These are phyloP conservation scores for Trichoplusia ni DNA, from an alignment of 1,140 invertebrate genomes.

Conservation along the genomic window DNA sequence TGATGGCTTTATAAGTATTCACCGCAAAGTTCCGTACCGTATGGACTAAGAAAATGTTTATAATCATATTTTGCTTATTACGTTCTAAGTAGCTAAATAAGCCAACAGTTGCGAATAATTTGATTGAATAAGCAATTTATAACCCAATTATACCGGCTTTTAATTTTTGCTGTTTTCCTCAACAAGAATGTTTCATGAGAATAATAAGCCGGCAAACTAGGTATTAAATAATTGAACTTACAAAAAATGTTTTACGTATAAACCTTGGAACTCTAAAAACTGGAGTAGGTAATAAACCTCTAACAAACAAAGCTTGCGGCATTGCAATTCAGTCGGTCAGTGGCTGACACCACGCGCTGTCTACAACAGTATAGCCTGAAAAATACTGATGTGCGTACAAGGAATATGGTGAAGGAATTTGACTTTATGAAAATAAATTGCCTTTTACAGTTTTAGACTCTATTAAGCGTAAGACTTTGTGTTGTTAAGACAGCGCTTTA, in stretches of 20 bases:
- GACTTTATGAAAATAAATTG: too few relatives aligned
- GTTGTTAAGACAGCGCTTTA: too few relatives aligned
- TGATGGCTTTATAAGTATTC: background rate
- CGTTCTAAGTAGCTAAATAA: too few relatives aligned
- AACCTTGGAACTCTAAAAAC: conserved; percentile 65
- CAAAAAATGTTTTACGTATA: conserved; percentile 18
- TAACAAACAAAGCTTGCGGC: conserved; percentile 60
- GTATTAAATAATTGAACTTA: conserved; percentile 19
- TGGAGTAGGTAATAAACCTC: conserved; percentile 63
- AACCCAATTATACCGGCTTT: too few relatives aligned
- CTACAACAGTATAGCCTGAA: conserved; percentile 54
- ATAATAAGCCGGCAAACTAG: background rate
- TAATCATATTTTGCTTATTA: too few relatives aligned
- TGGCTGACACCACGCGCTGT: conserved; percentile 46
- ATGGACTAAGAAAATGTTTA: background rate
- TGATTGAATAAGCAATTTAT: too few relatives aligned
- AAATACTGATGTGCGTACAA: conserved; percentile 25
- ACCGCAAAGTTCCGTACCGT: background rate
- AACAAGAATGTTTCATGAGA: background rate
- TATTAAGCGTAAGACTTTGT: too few relatives aligned
- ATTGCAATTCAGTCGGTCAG: conserved; percentile 44
- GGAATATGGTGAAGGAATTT: background rate
- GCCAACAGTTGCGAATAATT: too few relatives aligned
- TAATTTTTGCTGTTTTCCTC: background rate
- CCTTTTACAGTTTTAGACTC: too few relatives aligned